Evolutionary conservation across 2,113 vertebrate genomes (phyloP), one percentile per base, ranked within the genome.

Genomic region (Microtus ochrogaster): DNA sequence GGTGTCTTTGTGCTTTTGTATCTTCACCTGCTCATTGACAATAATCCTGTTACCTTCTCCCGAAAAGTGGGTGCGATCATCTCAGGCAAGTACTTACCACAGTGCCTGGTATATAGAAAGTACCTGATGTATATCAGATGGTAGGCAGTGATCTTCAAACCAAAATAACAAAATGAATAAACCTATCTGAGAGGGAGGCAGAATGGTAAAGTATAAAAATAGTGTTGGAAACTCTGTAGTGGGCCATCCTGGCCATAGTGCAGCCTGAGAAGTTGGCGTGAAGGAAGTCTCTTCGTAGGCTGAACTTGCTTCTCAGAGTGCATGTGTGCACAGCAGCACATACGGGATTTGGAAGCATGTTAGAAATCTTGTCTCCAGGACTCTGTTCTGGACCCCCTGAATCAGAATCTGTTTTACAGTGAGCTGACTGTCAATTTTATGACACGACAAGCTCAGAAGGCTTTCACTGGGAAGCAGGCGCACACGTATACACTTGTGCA

Each of bases 231-330:
- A 8, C 14, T 24, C 12, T 63, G 47, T 26, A 24, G 8, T 12
- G 14, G 52, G 3, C 2, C 0, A 17, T 5, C 47, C 39, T 3
- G 70, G 30, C 41, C 12, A 19, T 24, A 41, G 41, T 24, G 14
- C 0, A 68, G 17, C 22, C 39, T 12, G 26, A n/a, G 4, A 36
- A 24, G 55, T 19, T 36, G 63, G 19, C 41, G 22, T 12, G 17
- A 30, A 85, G 39, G 68, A 89, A 61, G 9, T 22, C 52, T 78
- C 63, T 61, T 58, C 19, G 26, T 52, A 26, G 30, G 30, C 13
- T 33, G 2, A 22, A 74, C 41, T 55, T 81, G 44, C 74, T 87
- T 89, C 52, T 85, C 77, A 16, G 61, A 36, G 28, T 63, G 6
- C 8, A 0, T 6, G 26, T 8, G 1, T 19, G 16, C 19, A 11